Evolutionary conservation across 1,140 invertebrate species (phyloP), one percentile per base, ranked within the genome.

Genomic region (Pseudomyrmex gracilis): DNA sequence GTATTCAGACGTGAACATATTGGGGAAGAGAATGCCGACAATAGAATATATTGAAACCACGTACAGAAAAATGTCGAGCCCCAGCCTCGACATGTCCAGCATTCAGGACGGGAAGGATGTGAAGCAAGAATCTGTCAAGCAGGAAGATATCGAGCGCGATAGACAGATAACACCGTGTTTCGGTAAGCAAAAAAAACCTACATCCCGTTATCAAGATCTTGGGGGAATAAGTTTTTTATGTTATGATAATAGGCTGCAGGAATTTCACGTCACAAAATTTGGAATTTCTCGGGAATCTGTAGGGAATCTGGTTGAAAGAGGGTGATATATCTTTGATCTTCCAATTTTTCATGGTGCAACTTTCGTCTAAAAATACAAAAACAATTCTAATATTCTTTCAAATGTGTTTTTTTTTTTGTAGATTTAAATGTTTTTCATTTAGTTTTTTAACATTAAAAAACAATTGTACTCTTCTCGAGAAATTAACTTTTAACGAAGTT

Each of bases 1-100:
- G 17, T 22, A 58, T 47, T 15, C 34, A 63, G 15, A n/a, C 51
- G n/a, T 24, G 20, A 47, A 63, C 70, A 3, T 57, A 58, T 63
- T 12, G 84, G 85, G 58, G 8, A 89, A 89, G 78, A 93, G 86
- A 73, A 93, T 93, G 92, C 91, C 91, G 67, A 90, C 90, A n/a
- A 89, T 89, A 8, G 92, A 92, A 47, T 34, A 34, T 34, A 34
- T 34, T 34, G 34, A 34, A 34, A 34, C 34, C 7, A 17, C 92
- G 24, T 87, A 90, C 47, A 90, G 90, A 9, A 92, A 92, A 67
- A 87, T 91, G 22, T 90, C 91, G 20, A 88, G 84, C 58, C 83
- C 86, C 34, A 87, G 86, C 43, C 74, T 91, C 58, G 90, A 92
- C 22, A 91, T 91, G 90, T 87, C 91, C 0, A 76, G 92, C 66